phyloP scores from a whole-genome alignment of 37 sponge, comb jelly and placozoan genomes.

The Oopsacas minuta region DNA sequence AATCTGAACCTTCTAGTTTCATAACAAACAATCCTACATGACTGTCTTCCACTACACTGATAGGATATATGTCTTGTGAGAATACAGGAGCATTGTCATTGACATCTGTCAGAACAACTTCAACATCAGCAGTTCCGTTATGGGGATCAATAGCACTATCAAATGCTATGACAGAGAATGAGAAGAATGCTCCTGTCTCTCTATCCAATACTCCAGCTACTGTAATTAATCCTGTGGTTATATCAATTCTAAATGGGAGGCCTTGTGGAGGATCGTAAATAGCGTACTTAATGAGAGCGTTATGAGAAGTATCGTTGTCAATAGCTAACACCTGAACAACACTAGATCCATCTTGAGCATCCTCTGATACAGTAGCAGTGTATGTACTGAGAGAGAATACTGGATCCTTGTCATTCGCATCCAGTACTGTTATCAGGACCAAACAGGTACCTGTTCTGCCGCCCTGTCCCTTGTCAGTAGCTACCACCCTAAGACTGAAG shows the following conservation, averaged over 20 bases:
- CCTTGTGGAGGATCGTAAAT: not conserved
- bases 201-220: constrained; percentile 19
- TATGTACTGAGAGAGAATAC: not conserved
- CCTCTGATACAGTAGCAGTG: constrained; percentile 6
- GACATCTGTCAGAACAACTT: constrained; percentile 28
- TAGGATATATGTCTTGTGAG: not conserved
- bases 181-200: constrained; percentile 12
- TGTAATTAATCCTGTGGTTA: not conserved
- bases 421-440: constrained; percentile 12
- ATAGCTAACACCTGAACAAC: not conserved
- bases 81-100: constrained; percentile 47
- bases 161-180: constrained; percentile 18
- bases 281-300: not conserved
- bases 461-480: constrained; percentile 31
- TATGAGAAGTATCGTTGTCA: not conserved
- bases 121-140: constrained; percentile 21
- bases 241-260: not conserved
- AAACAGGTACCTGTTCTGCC: not conserved
- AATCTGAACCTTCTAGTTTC: not conserved
- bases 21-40: not conserved
- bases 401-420: constrained; percentile 20
- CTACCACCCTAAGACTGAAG: constrained; percentile 17
- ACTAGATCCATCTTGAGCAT: not conserved
- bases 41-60: constrained; percentile 1
- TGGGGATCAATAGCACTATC: not conserved